Base-by-base conservation (phyloP, 2,113 vertebrate species). In the Vidua macroura region DNA sequence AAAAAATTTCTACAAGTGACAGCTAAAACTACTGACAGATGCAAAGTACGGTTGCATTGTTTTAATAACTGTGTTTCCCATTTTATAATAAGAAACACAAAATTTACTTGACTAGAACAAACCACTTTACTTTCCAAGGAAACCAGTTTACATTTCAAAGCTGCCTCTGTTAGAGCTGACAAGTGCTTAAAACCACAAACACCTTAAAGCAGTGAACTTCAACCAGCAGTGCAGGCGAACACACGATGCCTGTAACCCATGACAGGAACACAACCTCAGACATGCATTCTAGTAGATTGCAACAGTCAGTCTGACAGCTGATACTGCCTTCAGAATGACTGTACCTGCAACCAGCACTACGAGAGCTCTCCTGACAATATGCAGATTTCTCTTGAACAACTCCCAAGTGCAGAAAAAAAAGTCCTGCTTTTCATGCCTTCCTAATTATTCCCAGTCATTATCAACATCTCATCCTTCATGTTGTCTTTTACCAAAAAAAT, bases 41-140 rank as follows among this genome's bases (percentile, higher is more conserved):
- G n/a, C 0, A 0, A 86, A 4, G 11, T 15, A 68, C 0, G 0
- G 35, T 30, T 86, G 35, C 23, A 21, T 11, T 72, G 19, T 74
- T 92, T 83, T 56, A 67, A 43, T n/a, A 90, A 78, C 30, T 35
- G 18, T 33, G 21, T 59, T 86, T 90, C 56, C 21, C 18, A 23
- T 59, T 78, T 83, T 67, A 31, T 33, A 90, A 56, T 5, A 83
- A 11, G 19, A 30, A 88, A 88, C 11, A n/a, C 19, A 81, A 75
- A 94, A 88, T 39, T 74, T 59, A 19, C 59, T 74, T 39, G 15
- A 59, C 76, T 83, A 43, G 55, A 81, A 59, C 11, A 84, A 89
- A 89, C 33, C 24, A 28, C 0, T 1, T 37, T 62, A 66, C 46
- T 58, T 85, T 73, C 53, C 53, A 10, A 70, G 55, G 39, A 90